These are phyloP conservation scores for Macrotis lagotis DNA, from an alignment of 2,113 vertebrate genomes.

Conservation along the genomic window DNA sequence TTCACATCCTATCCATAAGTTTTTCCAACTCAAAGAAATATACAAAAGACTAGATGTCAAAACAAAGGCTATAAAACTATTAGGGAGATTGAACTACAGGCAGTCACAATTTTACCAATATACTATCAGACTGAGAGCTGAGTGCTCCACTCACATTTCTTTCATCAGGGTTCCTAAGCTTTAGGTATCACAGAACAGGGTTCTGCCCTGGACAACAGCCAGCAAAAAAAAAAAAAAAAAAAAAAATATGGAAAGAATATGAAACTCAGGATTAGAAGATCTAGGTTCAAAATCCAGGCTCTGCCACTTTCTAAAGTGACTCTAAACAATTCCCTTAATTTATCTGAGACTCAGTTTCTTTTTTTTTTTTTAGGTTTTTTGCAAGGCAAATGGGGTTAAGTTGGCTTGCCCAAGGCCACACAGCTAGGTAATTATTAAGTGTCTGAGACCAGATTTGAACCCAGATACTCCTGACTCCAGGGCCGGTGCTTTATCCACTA, in stretches of 20 bases:
- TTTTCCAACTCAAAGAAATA: slow-evolving; percentile 37
- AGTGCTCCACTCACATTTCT: neutral
- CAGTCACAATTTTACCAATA: neutral
- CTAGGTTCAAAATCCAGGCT: neutral
- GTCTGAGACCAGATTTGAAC: no score
- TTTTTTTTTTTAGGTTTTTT: no score
- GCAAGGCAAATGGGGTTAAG: no score
- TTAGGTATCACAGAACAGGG: neutral
- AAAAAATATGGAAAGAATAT: slow-evolving; percentile 22
- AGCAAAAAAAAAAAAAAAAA: slow-evolving; percentile 46
- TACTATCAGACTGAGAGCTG: slow-evolving; percentile 27
- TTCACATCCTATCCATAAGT: neutral
- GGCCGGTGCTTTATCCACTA: no score
- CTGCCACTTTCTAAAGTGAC: neutral
- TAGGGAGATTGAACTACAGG: neutral
- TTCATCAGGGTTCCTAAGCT: neutral
- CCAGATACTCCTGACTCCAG: no score
- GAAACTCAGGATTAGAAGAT: neutral
- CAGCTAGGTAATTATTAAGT: no score
- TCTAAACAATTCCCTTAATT: neutral
- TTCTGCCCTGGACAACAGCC: neutral
- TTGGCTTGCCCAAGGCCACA: no score
- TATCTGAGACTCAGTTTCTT: neutral
- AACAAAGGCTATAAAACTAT: slow-evolving; percentile 15
- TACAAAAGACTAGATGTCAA: neutral